Evolutionary conservation across 2,113 vertebrate genomes (phyloP), one percentile per base, ranked within the genome.

Genomic region (Anarrhichthys ocellatus): DNA sequence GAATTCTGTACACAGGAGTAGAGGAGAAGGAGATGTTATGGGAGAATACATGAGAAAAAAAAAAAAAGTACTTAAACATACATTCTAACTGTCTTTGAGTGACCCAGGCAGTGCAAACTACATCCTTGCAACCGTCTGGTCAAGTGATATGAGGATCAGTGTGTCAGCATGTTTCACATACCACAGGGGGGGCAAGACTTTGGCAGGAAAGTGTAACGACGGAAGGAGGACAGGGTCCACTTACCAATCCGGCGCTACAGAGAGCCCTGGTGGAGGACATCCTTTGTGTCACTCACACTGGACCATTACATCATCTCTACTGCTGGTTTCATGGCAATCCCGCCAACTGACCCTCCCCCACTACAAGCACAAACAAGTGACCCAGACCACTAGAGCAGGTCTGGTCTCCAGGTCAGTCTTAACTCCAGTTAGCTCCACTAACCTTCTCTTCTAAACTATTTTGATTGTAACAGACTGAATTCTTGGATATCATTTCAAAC

Each of bases 1-100:
- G 96, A 97, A 63, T 93, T 96, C 98, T 99, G 88, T 17, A 73
- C 18, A 29, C 27, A 70, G 11, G 9, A 48, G 29, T 0, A 65
- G 0, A 24, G 18, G 13, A 24, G 38, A 50, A n/a, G 46, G 10
- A 58, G 24, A 58, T 13, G 20, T 59, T 73, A 14, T 5, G 3
- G 22, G 5, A 54, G 48, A 34, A 0, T 5, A 36, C 11, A 59
- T 20, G 15, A 67, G 8, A 64, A 48, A 22, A 29, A 29, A 29
- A 29, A 29, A 29, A 29, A 5, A 44, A 32, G 9, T 50, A 36
- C 13, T 29, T 36, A 40, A 17, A 52, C 50, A 61, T 22, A 22
- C 11, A n/a, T 17, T 8, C 29, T 42, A 34, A 59, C 32, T 6
- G 24, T 54, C 38, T 63, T n/a, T 34, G 22, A 38, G 29, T 27